Base-by-base conservation (phyloP, 2,888 invertebrate species). In the Odontocolon sp. region DNA sequence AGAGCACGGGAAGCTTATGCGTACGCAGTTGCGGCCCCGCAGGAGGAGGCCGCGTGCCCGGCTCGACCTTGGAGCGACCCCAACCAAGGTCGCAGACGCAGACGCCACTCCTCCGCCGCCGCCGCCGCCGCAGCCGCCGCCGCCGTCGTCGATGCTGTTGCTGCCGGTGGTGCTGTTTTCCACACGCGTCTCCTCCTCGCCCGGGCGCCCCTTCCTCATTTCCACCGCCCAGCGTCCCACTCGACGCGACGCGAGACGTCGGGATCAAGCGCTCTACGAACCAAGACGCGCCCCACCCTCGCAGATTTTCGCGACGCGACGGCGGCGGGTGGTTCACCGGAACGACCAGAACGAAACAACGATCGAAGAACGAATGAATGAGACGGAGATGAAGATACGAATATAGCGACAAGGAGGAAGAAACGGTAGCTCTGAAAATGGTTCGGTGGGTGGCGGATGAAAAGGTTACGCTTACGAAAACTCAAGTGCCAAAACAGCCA, bases 41-140 rank as follows among this genome's bases (percentile, higher is more conserved):
- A 64, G 77, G 72, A 66, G 73, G 68, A 80, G 82, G 72, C 77
- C 71, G 82, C 80, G 79, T 79, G 81, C n/a, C n/a, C 76, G 81
- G 80, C 71, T 75, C 86, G 87, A 86, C 87, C 87, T 87, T 87
- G 86, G 73, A 72, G 79, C 82, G 85, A 84, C 83, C 84, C 84
- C 83, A 80, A 74, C 72, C 85, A 87, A 86, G 87, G 87, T 86
- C 87, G 86, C 81, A 87, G 87, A 87, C 86, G 81, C 80, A 85
- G 84, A 84, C 86, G 81, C 78, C 84, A 83, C 82, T 73, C 82
- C 79, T 79, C 80, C 79, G 69, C 59, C 78, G 63, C 69, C 56
- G 63, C 45, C 33, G 40, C 3, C 28, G 56, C 47, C 36, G 54
- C 63, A 11, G 57, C 66, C 36, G 33, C 54, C 40, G 21, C 28